A percentile compares a stretch with the other conserved stretches of the same genome.
Evolutionary conservation across 2,797 vertebrate species (phyloP).

Genomic region (Pogoniulus pusillus): DNA sequence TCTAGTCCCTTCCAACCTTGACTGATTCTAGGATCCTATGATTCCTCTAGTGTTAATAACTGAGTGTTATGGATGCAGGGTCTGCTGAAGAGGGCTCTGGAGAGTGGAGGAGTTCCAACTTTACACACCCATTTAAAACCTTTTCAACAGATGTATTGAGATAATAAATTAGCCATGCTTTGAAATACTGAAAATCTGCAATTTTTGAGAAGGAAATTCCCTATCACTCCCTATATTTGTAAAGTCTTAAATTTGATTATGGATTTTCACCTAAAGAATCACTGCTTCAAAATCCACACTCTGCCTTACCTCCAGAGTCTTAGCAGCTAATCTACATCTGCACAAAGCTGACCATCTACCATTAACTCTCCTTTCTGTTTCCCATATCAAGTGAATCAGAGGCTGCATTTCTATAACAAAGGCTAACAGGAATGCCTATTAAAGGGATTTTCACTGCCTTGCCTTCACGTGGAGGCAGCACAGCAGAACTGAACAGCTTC

Average conservation of each 20-base stretch:
- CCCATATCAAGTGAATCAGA: background rate
- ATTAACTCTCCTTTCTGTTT: background rate
- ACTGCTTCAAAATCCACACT: background rate
- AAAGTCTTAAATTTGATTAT: background rate
- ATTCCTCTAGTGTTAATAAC: background rate
- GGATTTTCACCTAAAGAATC: background rate
- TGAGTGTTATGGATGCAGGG: background rate
- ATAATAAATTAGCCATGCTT: too few species aligned
- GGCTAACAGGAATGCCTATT: slow-evolving; percentile 29
- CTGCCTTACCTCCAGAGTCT: background rate
- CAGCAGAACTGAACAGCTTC: slow-evolving; percentile 37
- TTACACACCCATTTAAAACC: background rate
- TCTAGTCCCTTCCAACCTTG: too few species aligned
- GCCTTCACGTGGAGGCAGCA: slow-evolving; percentile 47
- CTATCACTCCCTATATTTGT: background rate
- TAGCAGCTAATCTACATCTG: background rate
- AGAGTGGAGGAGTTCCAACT: background rate
- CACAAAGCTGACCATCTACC: background rate
- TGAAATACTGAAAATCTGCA: too few species aligned
- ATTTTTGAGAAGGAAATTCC: background rate
- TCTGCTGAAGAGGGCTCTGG: background rate
- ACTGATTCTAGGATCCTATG: too few species aligned
- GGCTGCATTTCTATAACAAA: slow-evolving; percentile 14
- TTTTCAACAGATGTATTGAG: too few species aligned
- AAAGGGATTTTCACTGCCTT: slow-evolving; percentile 50